Conservation (phyloP, 1,140 invertebrate species). For the Leptinotarsa defecta region DNA sequence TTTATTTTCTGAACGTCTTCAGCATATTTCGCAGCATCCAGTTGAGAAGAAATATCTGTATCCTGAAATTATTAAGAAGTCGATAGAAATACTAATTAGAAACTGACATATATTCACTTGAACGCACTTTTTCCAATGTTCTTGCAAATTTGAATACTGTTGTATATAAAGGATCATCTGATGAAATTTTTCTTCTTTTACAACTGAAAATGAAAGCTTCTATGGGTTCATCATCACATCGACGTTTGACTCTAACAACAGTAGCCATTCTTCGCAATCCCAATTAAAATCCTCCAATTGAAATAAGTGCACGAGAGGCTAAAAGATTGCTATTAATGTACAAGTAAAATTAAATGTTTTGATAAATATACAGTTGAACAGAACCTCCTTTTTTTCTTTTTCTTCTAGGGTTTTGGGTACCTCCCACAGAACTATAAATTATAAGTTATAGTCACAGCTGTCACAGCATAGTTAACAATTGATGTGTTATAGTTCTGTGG, state of each 20-base stretch:
- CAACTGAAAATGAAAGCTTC: slow-evolving; percentile 62
- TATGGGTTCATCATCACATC: slow-evolving; percentile 61
- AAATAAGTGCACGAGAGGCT: no score
- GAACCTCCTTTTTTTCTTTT: no score
- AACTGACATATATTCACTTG: slow-evolving; percentile 21
- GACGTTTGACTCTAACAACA: slow-evolving; percentile 63
- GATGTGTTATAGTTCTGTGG: no score
- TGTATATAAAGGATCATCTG: slow-evolving; percentile 24
- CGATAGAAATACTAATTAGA: not conserved
- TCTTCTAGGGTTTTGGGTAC: no score
- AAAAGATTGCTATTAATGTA: no score
- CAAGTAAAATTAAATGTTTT: no score
- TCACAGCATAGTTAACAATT: no score
- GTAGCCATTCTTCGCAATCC: slow-evolving; percentile 57
- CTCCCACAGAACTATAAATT: no score
- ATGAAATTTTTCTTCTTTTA: slow-evolving; percentile 58
- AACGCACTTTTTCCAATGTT: slow-evolving; percentile 57
- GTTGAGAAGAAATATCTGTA: slow-evolving; percentile 54
- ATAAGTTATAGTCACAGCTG: no score
- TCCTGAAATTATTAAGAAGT: slow-evolving; percentile 49
- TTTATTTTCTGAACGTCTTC: slow-evolving; percentile 48
- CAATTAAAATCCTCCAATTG: not conserved
- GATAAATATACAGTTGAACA: no score
- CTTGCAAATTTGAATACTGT: slow-evolving; percentile 63
- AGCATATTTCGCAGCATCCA: slow-evolving; percentile 48